Base-by-base conservation (phyloP, 2,113 vertebrate genomes). In the Furnarius figulus region DNA sequence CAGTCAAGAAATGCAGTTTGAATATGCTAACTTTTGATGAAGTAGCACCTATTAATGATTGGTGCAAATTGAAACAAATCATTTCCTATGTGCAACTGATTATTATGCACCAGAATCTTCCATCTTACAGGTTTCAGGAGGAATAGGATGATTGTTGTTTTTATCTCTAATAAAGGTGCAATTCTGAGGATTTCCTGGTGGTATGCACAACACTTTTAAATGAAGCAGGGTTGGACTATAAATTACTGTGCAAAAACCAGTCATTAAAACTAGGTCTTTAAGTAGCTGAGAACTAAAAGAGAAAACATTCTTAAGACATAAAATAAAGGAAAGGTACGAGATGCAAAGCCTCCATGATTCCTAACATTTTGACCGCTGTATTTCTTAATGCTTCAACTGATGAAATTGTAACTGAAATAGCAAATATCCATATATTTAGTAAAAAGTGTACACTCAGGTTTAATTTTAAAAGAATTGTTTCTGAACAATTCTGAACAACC, bases 291-390 rank as follows among this genome's bases (percentile, higher is more conserved):
- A 61, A 85, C 10, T 65, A 61, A 75, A 59, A 21, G 8, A 76
- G 40, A 68, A 79, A 73, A 77, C 7, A 47, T 52, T 83, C 42
- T 65, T 7, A 61, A 83, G 55, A 50, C 5, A 12, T 8, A 79
- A 72, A 86, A 58, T 30, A 90, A 66, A 71, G 28, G 22, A 61
- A 87, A 67, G 52, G 4, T 28, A 23, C 65, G 58, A 66, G 25
- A 56, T 2, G 1, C 5, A 30, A 9, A 40, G 25, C 5, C 21
- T 73, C 5, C 12, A 46, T 70, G 47, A 56, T 3, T 3, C 3
- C 17, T 46, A 44, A 25, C 17, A 27, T 70, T 83, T 46, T 80
- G 46, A 62, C 24, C 37, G 7, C 3, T 68, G 9, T 56, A 44
- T 89, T 91, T 86, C 28, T 65, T 67, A 67, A 33, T 22, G 8